phyloP scores from a whole-genome alignment of 2,797 vertebrate genomes.

The Silurus aristotelis region DNA sequence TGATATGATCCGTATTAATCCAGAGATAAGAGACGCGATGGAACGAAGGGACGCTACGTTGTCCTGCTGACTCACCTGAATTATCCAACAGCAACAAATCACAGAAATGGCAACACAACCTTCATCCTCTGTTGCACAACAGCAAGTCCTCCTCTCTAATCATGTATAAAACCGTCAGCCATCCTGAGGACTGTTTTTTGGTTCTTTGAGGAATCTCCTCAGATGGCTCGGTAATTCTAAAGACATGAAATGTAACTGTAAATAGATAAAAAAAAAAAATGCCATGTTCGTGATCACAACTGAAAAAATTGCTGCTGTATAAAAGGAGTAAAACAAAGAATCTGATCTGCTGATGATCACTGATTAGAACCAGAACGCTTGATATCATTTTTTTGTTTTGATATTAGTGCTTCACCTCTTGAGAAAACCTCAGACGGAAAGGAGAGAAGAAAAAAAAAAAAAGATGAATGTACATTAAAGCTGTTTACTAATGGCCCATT shows the following conservation, averaged over 20 bases:
- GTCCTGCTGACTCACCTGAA: constrained; percentile 57
- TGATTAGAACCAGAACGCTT: background rate
- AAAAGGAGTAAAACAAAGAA: background rate
- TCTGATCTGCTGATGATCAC: background rate
- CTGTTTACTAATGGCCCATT: constrained; percentile 54
- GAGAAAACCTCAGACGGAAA: constrained; percentile 19
- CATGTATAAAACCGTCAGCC: constrained; percentile 28
- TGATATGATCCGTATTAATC: background rate
- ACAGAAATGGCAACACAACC: constrained; percentile 46
- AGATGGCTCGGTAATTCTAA: no score
- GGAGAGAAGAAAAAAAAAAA: constrained; percentile 25
- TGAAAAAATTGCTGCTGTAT: background rate
- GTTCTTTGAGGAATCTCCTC: background rate
- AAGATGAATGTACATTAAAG: constrained; percentile 52
- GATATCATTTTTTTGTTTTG: background rate
- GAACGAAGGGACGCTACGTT: constrained; percentile 29
- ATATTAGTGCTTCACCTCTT: background rate
- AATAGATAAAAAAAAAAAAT: background rate
- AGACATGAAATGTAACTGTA: background rate
- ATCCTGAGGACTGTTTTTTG: constrained; percentile 10
- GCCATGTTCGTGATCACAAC: background rate
- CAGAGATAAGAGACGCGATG: background rate
- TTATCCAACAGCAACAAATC: constrained; percentile 51
- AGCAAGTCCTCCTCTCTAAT: constrained; percentile 31
- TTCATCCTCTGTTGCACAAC: constrained; percentile 36